A percentile compares a stretch with the other conserved stretches of the same genome.
phyloP scores from a whole-genome alignment of 2,888 invertebrate species.

The Lithodes maja region DNA sequence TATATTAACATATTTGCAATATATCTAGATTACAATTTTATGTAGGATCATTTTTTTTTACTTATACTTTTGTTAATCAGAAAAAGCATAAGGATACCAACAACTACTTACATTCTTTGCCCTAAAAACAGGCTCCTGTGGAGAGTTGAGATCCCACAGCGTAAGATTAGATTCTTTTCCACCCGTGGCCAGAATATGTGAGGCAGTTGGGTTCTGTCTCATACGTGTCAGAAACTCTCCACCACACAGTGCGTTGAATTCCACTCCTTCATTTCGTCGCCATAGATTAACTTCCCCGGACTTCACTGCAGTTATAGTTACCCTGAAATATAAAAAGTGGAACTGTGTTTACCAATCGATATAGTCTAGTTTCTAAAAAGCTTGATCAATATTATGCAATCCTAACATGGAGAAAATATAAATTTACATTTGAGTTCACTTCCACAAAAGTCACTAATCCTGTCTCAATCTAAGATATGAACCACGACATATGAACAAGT shows the following conservation, averaged over 20 bases:
- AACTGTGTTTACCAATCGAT: neutral
- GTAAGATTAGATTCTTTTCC: conserved; percentile 93
- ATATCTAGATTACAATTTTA: too few relatives aligned
- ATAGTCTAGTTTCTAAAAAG: neutral
- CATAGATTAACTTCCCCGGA: conserved; percentile 56
- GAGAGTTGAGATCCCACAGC: conserved; percentile 83
- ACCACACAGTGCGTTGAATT: conserved; percentile 47
- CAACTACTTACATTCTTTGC: conserved; percentile 80
- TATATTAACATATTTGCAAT: too few relatives aligned
- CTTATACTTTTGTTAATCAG: too few relatives aligned
- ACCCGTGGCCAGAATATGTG: conserved; percentile 81
- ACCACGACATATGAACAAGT: too few relatives aligned
- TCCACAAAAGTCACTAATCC: neutral
- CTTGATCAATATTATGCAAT: neutral
- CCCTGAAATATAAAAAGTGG: conserved; percentile 40
- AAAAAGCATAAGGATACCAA: too few relatives aligned
- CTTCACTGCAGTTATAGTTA: conserved; percentile 54
- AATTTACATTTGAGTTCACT: too few relatives aligned
- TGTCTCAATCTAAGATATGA: too few relatives aligned
- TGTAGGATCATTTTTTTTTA: too few relatives aligned
- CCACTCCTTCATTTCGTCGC: conserved; percentile 27
- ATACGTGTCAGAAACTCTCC: conserved; percentile 59
- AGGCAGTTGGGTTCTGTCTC: conserved; percentile 49
- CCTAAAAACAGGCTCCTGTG: conserved; percentile 76
- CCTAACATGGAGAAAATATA: neutral